Evolutionary conservation across 1,140 invertebrate genomes (phyloP).

Genomic region (Zaprionus taronus): DNA sequence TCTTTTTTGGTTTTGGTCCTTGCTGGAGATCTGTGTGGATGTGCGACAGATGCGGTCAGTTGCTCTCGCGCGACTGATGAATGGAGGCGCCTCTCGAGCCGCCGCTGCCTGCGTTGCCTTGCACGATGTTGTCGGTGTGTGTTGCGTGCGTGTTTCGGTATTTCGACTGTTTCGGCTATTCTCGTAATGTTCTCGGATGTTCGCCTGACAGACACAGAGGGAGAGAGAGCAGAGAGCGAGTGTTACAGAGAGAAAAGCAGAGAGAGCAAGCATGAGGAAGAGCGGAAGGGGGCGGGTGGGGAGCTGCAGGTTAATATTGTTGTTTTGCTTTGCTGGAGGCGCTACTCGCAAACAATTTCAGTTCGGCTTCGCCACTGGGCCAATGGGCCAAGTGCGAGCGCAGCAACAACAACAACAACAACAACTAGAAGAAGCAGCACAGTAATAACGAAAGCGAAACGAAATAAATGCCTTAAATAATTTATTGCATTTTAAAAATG

Average conservation of each 20-base stretch:
- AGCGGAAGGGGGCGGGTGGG: background rate
- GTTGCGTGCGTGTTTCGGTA: conserved; percentile 10
- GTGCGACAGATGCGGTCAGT: conserved; percentile 55
- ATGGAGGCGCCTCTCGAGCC: conserved; percentile 17
- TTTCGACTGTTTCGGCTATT: conserved; percentile 21
- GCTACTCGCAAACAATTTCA: conserved; percentile 66
- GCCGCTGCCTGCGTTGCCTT: conserved; percentile 9
- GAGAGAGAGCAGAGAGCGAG: background rate
- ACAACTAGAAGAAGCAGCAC: conserved; percentile 22
- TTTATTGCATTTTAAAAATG: conserved; percentile 60
- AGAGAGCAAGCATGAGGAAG: background rate
- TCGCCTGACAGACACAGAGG: conserved; percentile 30
- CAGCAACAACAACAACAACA: conserved; percentile 52
- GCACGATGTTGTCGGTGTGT: conserved; percentile 11
- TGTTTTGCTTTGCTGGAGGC: conserved; percentile 65
- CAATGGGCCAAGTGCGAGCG: conserved; percentile 57
- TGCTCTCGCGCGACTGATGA: conserved; percentile 71
- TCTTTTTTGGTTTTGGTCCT: background rate
- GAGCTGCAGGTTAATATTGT: conserved; percentile 36
- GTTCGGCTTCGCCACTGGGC: conserved; percentile 55
- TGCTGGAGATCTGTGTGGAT: conserved; percentile 7
- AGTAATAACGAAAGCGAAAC: conserved; percentile 58
- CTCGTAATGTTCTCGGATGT: conserved; percentile 29
- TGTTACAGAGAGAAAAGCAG: background rate
- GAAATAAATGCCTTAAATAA: conserved; percentile 77